Evolutionary conservation across 2,888 invertebrate genomes (phyloP), one percentile per base, ranked within the genome.

Genomic region (Trilocha varians): DNA sequence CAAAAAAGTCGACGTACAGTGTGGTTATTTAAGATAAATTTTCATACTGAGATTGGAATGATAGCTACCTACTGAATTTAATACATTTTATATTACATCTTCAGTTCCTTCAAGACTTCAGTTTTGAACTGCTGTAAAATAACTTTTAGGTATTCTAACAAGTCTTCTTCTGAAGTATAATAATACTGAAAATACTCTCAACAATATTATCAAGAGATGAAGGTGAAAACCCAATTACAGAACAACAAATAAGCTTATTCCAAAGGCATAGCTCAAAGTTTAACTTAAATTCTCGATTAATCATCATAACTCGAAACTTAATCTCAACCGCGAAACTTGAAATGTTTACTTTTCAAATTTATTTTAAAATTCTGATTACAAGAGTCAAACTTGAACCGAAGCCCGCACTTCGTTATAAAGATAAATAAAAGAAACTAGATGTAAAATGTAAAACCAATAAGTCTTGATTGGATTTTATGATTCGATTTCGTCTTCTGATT

Each of bases 381-480:
- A 25, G 25, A 25, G 25, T 25, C 25, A 11, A 25, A 25, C 25
- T 25, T 25, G 6, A 25, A 25, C 25, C 8, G 25, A 11, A 25
- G 8, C 11, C 16, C 36, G 39, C 44, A 50, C 55, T 59, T 63
- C 55, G 50, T 61, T 55, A 53, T 43, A 50, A 57, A 58, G 56
- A 55, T 50, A 64, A 61, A 59, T 47, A 48, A 40, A 42, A 47
- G 41, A 45, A 42, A 13, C 25, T 36, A 25, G 39, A 33, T 34
- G 43, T 42, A 34, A 34, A 43, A 42, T 42, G 39, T 41, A 52
- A 44, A 47, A 49, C 43, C 52, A 55, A 55, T 55, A 56, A 25
- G 49, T 49, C 41, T 49, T 47, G 48, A 57, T 55, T 52, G 49
- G 50, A 45, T 45, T 51, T 51, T 55, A 52, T 45, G 48, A 56